Evolutionary conservation across 2,113 vertebrate species (phyloP).

Genomic region (Spea bombifrons): DNA sequence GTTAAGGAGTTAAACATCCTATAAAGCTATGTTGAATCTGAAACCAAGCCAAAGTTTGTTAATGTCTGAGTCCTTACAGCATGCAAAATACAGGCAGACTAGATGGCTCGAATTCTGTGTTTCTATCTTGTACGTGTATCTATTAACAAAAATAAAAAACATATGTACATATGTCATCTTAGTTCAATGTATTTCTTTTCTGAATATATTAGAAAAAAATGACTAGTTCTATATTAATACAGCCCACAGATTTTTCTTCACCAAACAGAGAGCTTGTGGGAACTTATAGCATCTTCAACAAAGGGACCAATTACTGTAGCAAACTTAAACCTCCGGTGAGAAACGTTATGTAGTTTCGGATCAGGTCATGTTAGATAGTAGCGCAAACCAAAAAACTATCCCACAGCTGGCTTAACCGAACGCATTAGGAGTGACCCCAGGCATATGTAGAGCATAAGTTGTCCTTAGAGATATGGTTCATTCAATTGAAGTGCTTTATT

Average conservation of each 20-base stretch:
- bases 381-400: slow-evolving; percentile 47
- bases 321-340: slow-evolving; percentile 30
- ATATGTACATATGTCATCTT: no score
- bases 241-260: not conserved
- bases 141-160: no score
- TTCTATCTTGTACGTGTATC: no score
- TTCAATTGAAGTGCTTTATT: slow-evolving; percentile 1
- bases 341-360: slow-evolving; percentile 29
- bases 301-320: slow-evolving; percentile 28
- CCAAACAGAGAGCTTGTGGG: slow-evolving; percentile 11
- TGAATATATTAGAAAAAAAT: no score
- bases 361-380: slow-evolving; percentile 34
- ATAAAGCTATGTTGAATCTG: no score
- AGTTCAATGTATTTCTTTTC: no score
- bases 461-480: slow-evolving; percentile 16
- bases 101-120: no score
- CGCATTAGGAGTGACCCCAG: slow-evolving; percentile 20
- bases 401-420: not conserved
- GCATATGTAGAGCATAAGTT: slow-evolving; percentile 16
- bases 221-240: no score
- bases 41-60: no score
- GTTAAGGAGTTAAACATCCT: no score
- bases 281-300: not conserved
- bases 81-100: no score
- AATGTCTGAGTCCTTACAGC: no score